Evolutionary conservation across 64 coral and sea anemone species (phyloP).

Genomic region (Orbicella faveolata): DNA sequence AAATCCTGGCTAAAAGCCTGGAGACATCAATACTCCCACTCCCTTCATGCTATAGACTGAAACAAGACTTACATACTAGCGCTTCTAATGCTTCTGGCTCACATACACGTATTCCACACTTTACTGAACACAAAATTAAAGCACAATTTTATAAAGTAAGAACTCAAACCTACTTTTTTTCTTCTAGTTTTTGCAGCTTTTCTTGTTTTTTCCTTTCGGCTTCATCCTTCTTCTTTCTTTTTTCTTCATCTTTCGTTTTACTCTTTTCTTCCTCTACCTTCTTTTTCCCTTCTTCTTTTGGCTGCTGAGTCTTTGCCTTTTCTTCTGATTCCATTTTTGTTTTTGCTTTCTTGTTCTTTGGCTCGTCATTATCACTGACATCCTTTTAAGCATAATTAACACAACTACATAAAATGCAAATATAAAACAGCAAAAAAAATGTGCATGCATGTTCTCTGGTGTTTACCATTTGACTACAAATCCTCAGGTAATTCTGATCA

Average conservation of each 20-base stretch:
- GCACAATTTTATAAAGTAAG: background rate
- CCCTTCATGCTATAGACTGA: no score
- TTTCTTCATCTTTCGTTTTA: background rate
- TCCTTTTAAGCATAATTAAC: background rate
- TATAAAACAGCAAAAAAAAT: background rate
- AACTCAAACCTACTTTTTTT: slow-evolving; percentile 10
- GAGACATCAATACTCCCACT: no score
- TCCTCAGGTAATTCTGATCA: no score
- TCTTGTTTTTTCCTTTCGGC: slow-evolving; percentile 34
- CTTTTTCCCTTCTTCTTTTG: background rate
- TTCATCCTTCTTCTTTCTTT: slow-evolving; percentile 13
- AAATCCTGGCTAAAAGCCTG: no score
- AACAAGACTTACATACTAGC: no score
- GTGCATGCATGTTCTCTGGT: background rate
- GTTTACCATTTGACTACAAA: no score
- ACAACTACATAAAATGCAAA: background rate
- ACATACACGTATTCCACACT: no score
- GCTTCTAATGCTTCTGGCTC: no score
- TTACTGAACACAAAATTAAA: background rate
- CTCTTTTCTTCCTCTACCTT: background rate
- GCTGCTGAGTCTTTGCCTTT: background rate
- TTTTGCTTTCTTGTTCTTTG: slow-evolving; percentile 17
- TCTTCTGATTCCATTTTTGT: background rate
- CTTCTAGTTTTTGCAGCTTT: slow-evolving; percentile 36
- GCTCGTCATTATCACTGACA: background rate